Evolutionary conservation across 2,113 vertebrate genomes (phyloP), one percentile per base, ranked within the genome.

Genomic region (Neotoma lepida): DNA sequence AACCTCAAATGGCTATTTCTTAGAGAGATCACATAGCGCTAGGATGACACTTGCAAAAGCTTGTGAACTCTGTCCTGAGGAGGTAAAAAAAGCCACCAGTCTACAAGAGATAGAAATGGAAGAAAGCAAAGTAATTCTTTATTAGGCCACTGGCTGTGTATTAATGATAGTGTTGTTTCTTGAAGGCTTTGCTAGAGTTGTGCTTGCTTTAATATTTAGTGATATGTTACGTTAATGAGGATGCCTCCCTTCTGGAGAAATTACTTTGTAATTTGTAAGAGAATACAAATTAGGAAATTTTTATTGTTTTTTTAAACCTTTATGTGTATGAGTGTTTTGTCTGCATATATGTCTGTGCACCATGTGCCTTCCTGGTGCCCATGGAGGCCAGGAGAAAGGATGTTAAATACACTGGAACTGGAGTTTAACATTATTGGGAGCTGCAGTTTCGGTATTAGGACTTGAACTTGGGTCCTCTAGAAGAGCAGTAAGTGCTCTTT

Each of bases 21-120:
- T 99, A 97, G 99, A 99, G 98, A 99, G 99, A 93, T 99, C 99
- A 2, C 99, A 99, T 98, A 99, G 99, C 97, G 99, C 99, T 93
- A 99, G 99, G 95, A 99, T 99, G 99, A 99, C 99, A 88, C 99
- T 99, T 97, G 99, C 99, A 98, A 99, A 99, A 98, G 99, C 99
- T 98, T 99, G 99, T 98, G 99, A 99, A 97, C 99, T 99, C 94
- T 99, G 99, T 98, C 99, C 99, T 33, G 99, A 99, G 97, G 99
- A 99, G 99, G 99, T 99, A 99, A 98, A 90, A 96, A 95, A 97
- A 94, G 74, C 89, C 91, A 95, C 84, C 90, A 86, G 93, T 96
- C 94, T 85, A 90, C 73, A 94, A 84, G 14, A 76, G 14, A 7
- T 96, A 92, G 88, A 96, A 94, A 93, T 51, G 91, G 95, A 96